Base-by-base conservation (phyloP, 2,113 vertebrate species). In the Pao palembangensis region DNA sequence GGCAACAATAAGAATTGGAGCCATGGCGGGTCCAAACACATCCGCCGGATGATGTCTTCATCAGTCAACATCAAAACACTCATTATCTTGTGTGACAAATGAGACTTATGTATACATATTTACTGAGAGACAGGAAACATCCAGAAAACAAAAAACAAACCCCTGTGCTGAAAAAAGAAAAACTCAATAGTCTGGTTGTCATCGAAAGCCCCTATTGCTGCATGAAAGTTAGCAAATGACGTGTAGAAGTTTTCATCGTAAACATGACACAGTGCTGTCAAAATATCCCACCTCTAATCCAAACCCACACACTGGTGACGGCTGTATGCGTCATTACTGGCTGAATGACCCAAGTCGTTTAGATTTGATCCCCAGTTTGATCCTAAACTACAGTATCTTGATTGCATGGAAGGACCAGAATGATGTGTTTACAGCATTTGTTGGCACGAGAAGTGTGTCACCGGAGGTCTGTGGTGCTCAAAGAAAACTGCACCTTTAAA, bases 1-100 rank as follows among this genome's bases (percentile, higher is more conserved):
- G 44, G 44, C n/a, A n/a, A 47, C 44, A 47, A n/a, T 17, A 47
- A 15, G 4, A 47, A 47, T 7, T 5, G 15, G 15, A 47, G n/a
- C 69, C 72, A 69, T 17, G 34, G 34, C 55, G 64, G 62, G 61
- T 42, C 61, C 65, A 59, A 63, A 59, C 44, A 67, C 18, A 61
- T 21, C 43, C 41, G 43, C 5, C 8, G 18, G 64, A 61, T 58
- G n/a, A 68, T 47, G 46, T 56, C 15, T 53, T 47, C 21, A 70
- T 65, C 48, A 13, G 51, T 55, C 41, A 38, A 38, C 18, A 47
- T 50, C 20, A 23, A 17, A 64, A 47, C 54, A 31, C 42, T 21
- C 15, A 60, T 18, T 28, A 10, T 61, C 47, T 46, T 49, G 25
- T 28, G 44, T 58, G 25, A 43, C 53, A 25, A 38, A 11, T 15